Evolutionary conservation across 2,888 invertebrate genomes (phyloP).

Genomic region (Gari tellinella): DNA sequence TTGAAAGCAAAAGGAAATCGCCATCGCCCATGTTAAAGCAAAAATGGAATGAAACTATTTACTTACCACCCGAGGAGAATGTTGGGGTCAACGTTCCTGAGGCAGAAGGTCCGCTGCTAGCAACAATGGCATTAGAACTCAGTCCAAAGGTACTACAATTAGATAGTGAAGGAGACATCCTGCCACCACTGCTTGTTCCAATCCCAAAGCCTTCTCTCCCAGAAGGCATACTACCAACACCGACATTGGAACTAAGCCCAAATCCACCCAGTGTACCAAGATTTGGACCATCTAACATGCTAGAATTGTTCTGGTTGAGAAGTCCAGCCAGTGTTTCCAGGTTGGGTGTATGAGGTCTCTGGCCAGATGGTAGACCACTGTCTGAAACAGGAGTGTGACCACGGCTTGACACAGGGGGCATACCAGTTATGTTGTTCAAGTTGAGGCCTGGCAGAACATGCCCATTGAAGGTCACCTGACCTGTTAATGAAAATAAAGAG

Average conservation of each 20-base stretch:
- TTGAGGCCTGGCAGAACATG: conserved; percentile 79
- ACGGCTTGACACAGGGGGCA: conserved; percentile 62
- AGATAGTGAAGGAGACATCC: conserved; percentile 39
- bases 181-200: conserved; percentile 16
- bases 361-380: conserved; percentile 27
- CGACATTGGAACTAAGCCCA: no score
- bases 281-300: conserved; percentile 33
- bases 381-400: conserved; percentile 70
- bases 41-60: neutral
- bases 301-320: conserved; percentile 61
- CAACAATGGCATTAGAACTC: conserved; percentile 1
- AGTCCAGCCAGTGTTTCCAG: conserved; percentile 74
- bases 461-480: conserved; percentile 81
- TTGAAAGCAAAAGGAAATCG: no score
- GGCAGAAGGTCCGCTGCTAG: conserved; percentile 7
- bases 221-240: no score
- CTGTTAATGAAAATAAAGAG: conserved; percentile 41
- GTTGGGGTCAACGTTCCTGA: conserved; percentile 44
- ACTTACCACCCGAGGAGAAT: conserved; percentile 38
- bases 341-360: conserved; percentile 61
- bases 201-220: neutral
- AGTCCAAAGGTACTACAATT: neutral
- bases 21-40: no score
- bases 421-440: conserved; percentile 64
- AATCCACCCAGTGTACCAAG: conserved; percentile 39